Base-by-base conservation (phyloP, 2,797 vertebrate genomes). In the Rhadinocentrus ornatus region DNA sequence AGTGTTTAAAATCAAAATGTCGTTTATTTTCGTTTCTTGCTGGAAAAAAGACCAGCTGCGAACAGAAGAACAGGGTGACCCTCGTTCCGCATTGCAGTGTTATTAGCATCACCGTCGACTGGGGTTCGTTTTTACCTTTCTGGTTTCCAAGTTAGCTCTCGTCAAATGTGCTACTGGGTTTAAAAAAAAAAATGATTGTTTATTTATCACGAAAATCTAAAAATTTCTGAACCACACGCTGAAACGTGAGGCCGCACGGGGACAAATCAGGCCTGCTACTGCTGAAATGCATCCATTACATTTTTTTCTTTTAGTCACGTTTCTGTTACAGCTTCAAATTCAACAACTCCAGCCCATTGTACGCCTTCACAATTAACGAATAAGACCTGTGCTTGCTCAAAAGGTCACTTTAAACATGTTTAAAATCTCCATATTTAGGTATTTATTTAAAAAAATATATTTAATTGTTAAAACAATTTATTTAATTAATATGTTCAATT, bases 51-150 rank as follows among this genome's bases (percentile, higher is more conserved):
- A 41, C 35, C 81, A 29, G 24, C 31, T 74, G 60, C 11, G 29
- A 71, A 73, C 70, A 32, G 71, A 73, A 75, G 52, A 52, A 82
- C 61, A 75, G 71, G 83, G 85, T 69, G 78, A 86, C 87, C 89
- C 91, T 87, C 89, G 81, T 91, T 91, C 92, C 92, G 93, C 93
- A 94, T 86, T 95, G 93, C 94, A 94, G 93, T 83, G 92, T 37
- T 67, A 81, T 62, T 75, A 72, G 63, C 76, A 78, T 59, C 76
- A 32, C 37, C 55, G 61, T 48, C 70, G 65, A 80, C 79, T 78
- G 50, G 31, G 83, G n/a, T n/a, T n/a, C n/a, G n/a, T n/a, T n/a
- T n/a, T n/a, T n/a, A n/a, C n/a, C n/a, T n/a, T n/a, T n/a, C n/a
- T n/a, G n/a, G n/a, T n/a, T n/a, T n/a, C n/a, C n/a, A n/a, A n/a